Percentiles rank a stretch among this genome's conserved stretches.
Evolutionary conservation across 2,888 invertebrate species (phyloP).

Genomic region (Campaea margaritaria): DNA sequence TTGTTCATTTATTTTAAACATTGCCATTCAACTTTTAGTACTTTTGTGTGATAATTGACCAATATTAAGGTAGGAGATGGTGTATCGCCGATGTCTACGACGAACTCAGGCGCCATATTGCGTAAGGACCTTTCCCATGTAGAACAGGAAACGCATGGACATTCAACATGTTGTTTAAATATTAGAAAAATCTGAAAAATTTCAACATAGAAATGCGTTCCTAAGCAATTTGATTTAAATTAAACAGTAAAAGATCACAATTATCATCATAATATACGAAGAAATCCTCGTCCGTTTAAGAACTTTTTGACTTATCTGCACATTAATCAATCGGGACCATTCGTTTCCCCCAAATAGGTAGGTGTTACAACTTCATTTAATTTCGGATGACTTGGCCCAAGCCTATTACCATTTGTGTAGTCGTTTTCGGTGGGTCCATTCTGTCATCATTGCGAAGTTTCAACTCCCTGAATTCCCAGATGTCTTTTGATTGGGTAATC

Average conservation of each 20-base stretch:
- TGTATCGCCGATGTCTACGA: too few species aligned
- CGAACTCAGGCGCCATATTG: too few species aligned
- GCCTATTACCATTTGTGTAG: conserved; percentile 32
- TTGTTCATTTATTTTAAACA: background rate
- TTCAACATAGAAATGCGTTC: too few species aligned
- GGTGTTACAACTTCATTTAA: conserved; percentile 36
- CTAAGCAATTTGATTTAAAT: too few species aligned
- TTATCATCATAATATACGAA: background rate
- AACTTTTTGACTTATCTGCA: conserved; percentile 13
- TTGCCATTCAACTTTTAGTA: too few species aligned
- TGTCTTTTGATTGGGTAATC: conserved; percentile 35
- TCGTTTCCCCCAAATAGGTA: conserved; percentile 23
- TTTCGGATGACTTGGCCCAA: conserved; percentile 33
- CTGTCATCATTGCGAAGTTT: conserved; percentile 31
- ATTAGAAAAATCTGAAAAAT: too few species aligned
- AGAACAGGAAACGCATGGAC: too few species aligned
- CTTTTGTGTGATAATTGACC: too few species aligned
- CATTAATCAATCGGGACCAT: conserved; percentile 11
- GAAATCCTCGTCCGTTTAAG: conserved; percentile 3
- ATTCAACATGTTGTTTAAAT: too few species aligned
- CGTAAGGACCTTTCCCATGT: too few species aligned
- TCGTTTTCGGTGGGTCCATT: conserved; percentile 26
- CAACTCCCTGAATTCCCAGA: conserved; percentile 32
- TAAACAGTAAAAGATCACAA: too few species aligned
- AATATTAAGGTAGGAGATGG: too few species aligned